A percentile compares a stretch with the other conserved stretches of the same genome.
Evolutionary conservation across 1,140 invertebrate genomes (phyloP).

Genomic region (Lanistes nyassanus): DNA sequence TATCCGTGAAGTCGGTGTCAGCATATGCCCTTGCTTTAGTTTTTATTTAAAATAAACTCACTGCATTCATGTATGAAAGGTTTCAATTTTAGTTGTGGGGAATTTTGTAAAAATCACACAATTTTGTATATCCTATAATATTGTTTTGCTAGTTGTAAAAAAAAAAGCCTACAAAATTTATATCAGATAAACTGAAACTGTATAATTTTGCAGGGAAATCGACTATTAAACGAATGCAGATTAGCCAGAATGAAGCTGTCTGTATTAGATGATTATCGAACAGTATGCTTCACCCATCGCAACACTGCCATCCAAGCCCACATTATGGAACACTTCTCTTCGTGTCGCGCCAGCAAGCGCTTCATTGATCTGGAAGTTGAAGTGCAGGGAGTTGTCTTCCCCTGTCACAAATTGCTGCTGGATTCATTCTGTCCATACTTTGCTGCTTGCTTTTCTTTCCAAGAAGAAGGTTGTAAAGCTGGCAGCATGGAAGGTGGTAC

Average conservation of each 20-base stretch:
- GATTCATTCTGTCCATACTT: conserved; percentile 33
- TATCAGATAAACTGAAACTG: too few species aligned
- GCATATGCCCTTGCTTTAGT: too few species aligned
- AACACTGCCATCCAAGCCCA: not conserved
- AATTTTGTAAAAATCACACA: too few species aligned
- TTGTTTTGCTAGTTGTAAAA: too few species aligned
- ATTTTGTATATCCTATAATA: too few species aligned
- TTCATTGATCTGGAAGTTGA: conserved; percentile 29
- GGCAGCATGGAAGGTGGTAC: not conserved
- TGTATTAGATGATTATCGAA: conserved; percentile 15
- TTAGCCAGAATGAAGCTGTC: conserved; percentile 8
- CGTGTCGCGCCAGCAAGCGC: conserved; percentile 13
- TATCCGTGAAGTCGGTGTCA: too few species aligned
- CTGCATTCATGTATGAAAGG: too few species aligned
- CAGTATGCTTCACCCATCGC: conserved; percentile 11
- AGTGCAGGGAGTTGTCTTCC: conserved; percentile 23
- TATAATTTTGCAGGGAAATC: too few species aligned
- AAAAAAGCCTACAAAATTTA: too few species aligned
- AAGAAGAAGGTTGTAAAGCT: not conserved
- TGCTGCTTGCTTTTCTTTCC: conserved; percentile 22
- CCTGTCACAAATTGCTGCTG: conserved; percentile 28
- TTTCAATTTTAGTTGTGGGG: too few species aligned
- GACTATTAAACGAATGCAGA: too few species aligned
- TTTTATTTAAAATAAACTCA: too few species aligned
- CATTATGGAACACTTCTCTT: conserved; percentile 14